phyloP scores from a whole-genome alignment of 2,797 vertebrate species.

The Neoniphon sammara region DNA sequence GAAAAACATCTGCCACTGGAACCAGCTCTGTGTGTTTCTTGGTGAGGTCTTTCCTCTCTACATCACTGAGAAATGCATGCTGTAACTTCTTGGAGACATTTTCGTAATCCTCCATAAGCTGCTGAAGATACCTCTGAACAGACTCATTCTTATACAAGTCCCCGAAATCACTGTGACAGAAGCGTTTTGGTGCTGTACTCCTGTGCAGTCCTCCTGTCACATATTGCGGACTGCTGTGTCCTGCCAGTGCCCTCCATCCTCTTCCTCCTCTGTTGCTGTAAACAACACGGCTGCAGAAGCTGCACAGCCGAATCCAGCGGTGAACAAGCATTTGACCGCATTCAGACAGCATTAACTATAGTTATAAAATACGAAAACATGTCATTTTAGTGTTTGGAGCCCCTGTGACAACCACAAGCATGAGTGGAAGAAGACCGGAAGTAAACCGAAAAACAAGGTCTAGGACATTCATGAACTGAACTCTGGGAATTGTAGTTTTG shows the following conservation, averaged over 20 bases:
- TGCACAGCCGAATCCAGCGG: conserved; percentile 37
- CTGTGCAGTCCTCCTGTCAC: neutral
- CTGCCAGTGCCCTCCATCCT: conserved; percentile 32
- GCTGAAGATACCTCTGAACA: conserved; percentile 84
- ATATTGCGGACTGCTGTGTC: neutral
- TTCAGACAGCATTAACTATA: rapidly evolving
- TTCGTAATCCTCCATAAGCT: conserved; percentile 81
- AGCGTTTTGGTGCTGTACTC: conserved; percentile 3
- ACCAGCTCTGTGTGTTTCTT: conserved; percentile 79
- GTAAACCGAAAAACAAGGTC: neutral
- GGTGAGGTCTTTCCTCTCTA: conserved; percentile 76
- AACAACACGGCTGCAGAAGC: conserved; percentile 28
- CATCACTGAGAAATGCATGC: conserved; percentile 72
- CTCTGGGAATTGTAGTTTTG: conserved; percentile 60
- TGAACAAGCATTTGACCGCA: conserved; percentile 46
- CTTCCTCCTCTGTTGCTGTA: neutral
- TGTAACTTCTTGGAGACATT: conserved; percentile 73
- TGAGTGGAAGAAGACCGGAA: conserved; percentile 35
- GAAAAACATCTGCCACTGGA: conserved; percentile 77
- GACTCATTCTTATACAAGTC: conserved; percentile 78
- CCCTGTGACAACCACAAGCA: neutral
- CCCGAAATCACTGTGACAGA: conserved; percentile 60
- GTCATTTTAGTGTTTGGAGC: neutral
- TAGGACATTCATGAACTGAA: neutral
- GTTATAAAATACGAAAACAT: neutral